Percentiles rank a stretch among this genome's conserved stretches.
Evolutionary conservation across 2,888 invertebrate species (phyloP).

Genomic region (Agrochola circellaris): DNA sequence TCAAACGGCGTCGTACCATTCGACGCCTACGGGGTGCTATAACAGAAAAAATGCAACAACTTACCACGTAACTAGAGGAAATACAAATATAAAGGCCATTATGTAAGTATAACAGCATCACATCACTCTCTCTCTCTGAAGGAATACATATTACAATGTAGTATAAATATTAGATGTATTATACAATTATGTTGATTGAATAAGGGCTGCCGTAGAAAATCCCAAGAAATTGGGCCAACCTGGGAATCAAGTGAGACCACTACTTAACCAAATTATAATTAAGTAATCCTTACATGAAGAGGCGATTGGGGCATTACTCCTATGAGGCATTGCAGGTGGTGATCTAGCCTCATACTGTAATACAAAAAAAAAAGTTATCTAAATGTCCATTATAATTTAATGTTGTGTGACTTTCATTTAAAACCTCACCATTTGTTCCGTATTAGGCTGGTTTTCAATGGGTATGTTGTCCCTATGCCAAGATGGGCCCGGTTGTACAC

Average conservation of each 20-base stretch:
- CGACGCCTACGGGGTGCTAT: background rate
- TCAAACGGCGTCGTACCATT: background rate
- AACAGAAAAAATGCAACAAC: background rate
- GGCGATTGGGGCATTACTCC: background rate
- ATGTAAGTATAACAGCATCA: background rate
- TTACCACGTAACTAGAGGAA: background rate
- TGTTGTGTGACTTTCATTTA: background rate
- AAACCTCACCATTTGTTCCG: background rate
- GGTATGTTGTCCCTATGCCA: background rate
- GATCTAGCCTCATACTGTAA: background rate
- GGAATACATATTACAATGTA: background rate
- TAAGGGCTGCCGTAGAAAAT: background rate
- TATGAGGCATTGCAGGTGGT: conserved; percentile 3
- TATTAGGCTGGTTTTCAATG: background rate
- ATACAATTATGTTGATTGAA: background rate
- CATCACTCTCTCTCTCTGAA: background rate
- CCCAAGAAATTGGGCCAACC: background rate
- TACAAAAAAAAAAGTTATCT: background rate
- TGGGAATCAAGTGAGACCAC: background rate
- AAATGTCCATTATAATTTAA: background rate
- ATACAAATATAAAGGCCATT: background rate
- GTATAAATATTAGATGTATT: background rate
- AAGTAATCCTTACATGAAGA: conserved; percentile 7
- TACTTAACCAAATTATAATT: background rate
- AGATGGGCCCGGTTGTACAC: conserved; percentile 3